Evolutionary conservation across 2,113 vertebrate genomes (phyloP), one percentile per base, ranked within the genome.

Genomic region (Falcunculus frontatus): DNA sequence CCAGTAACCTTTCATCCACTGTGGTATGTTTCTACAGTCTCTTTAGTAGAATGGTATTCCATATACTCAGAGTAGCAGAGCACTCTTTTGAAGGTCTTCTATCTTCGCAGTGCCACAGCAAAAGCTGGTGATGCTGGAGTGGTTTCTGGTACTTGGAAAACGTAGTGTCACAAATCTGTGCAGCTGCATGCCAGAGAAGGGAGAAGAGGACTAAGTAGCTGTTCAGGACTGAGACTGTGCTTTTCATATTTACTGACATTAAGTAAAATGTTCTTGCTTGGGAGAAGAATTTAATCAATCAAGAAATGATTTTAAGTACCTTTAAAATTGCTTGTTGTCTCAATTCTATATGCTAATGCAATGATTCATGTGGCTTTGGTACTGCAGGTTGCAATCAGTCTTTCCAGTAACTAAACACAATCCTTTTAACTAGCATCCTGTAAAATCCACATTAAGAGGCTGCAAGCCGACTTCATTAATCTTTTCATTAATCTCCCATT

Each of bases 211-310:
- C 39, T 88, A 90, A 93, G 50, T 30, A 84, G 56, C 49, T 90
- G 15, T 53, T 87, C 85, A 75, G 37, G 41, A 81, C 64, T 82
- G 35, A 92, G 52, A 37, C 16, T 49, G 13, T 90, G 64, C 60
- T 79, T 90, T 94, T 90, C 88, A 89, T 95, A 93, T 84, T 87
- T 85, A 92, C 47, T 90, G 88, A 92, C 73, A 92, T 90, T 84
- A 94, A 92, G 80, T 60, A 84, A 97, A 95, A 90, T 69, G 21
- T 72, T 95, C 93, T 74, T 95, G 69, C 92, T 87, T 2, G 3
- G 57, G 32, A 96, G 91, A 96, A 93, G 57, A 96, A 96, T 76
- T 94, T 96, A 97, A 96, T 96, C 93, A 96, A 95, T 97, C 95
- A 95, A 91, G 85, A 95, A 93, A 92, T 94, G 41, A 96, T 92